Conservation (phyloP, 2,797 vertebrate species). For the Cyclura pinguis region DNA sequence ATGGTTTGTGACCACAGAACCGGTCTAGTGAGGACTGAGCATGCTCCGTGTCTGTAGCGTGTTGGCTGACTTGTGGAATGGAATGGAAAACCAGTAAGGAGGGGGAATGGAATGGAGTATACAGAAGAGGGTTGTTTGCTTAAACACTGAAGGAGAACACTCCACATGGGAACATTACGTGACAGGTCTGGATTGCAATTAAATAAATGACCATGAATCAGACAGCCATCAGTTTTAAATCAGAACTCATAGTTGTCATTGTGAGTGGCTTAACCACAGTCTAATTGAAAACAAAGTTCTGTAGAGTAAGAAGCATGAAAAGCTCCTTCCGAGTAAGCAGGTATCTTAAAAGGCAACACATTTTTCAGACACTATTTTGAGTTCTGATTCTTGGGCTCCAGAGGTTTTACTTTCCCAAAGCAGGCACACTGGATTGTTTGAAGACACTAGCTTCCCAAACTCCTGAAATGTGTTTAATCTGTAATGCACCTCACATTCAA, state of each 20-base stretch:
- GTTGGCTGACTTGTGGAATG: background rate
- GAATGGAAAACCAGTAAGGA: background rate
- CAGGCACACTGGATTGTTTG: background rate
- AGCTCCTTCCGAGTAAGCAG: background rate
- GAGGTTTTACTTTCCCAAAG: background rate
- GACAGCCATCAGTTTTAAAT: background rate
- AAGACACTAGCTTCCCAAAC: background rate
- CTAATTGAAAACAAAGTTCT: background rate
- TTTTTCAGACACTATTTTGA: background rate
- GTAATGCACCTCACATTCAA: background rate
- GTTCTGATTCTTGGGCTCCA: background rate
- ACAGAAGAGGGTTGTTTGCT: background rate
- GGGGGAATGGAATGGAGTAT: background rate
- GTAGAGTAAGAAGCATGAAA: background rate
- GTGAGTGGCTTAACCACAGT: constrained; percentile 18
- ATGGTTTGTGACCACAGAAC: background rate
- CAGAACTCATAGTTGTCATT: constrained; percentile 29
- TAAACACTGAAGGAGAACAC: background rate
- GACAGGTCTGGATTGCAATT: background rate
- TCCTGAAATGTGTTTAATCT: background rate
- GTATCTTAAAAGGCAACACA: background rate
- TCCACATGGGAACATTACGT: background rate
- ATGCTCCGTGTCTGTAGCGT: background rate
- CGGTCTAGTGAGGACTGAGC: background rate
- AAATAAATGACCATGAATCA: background rate